Evolutionary conservation across 35 echinoderm and acorn worm genomes (phyloP).

Genomic region (Diadema setosum): DNA sequence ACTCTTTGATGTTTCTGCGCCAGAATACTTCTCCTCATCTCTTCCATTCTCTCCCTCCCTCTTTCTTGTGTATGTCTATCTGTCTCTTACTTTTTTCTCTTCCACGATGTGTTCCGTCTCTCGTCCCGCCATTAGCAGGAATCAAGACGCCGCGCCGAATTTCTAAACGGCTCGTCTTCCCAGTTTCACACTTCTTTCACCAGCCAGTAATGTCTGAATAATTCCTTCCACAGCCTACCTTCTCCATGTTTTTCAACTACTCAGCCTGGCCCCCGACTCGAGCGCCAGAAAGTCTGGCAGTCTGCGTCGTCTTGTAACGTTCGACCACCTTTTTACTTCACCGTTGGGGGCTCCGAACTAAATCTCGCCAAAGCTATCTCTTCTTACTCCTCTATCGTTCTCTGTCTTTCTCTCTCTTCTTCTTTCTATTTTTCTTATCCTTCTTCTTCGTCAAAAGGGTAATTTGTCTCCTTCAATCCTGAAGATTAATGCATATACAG

Average conservation of each 20-base stretch:
- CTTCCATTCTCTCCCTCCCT: neutral
- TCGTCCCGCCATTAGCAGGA: neutral
- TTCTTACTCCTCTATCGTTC: too few relatives aligned
- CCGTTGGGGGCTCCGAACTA: neutral
- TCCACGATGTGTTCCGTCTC: neutral
- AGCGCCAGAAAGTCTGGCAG: neutral
- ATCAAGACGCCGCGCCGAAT: neutral
- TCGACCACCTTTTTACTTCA: neutral
- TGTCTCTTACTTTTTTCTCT: neutral
- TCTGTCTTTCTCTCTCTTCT: too few relatives aligned
- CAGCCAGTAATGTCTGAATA: neutral
- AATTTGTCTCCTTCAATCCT: too few relatives aligned
- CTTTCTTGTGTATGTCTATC: neutral
- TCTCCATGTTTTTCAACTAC: neutral
- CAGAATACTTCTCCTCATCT: too few relatives aligned
- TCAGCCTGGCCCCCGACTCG: neutral
- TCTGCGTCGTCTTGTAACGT: neutral
- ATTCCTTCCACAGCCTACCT: neutral
- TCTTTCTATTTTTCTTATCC: too few relatives aligned
- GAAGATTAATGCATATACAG: too few relatives aligned
- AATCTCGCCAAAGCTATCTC: too few relatives aligned
- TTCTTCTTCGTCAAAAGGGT: too few relatives aligned
- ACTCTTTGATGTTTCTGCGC: too few relatives aligned
- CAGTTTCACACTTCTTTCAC: neutral
- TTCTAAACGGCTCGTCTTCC: neutral